Evolutionary conservation across 2,113 vertebrate species (phyloP).

Genomic region (Leptocoma aspasia): DNA sequence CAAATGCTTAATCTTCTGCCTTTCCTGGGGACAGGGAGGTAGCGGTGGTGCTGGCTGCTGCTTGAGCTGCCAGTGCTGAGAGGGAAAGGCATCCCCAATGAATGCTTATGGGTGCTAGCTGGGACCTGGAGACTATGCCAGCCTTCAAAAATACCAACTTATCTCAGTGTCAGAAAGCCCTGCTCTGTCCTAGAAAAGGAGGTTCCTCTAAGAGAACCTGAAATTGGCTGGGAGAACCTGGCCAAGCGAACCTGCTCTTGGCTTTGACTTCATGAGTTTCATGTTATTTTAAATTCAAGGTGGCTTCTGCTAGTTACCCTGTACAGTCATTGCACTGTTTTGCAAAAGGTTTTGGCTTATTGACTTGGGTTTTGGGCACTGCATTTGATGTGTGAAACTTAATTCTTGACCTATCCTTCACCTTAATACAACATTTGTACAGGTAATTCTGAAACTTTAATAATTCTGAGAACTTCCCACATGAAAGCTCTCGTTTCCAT

Average conservation of each 20-base stretch:
- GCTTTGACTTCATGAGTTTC: not conserved
- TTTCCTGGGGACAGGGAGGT: not conserved
- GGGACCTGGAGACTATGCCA: not conserved
- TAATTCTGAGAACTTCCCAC: not conserved
- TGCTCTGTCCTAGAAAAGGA: not conserved
- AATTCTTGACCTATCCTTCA: not conserved
- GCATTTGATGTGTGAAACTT: not conserved
- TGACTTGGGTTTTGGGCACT: not conserved
- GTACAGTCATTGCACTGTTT: not conserved
- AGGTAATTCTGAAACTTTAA: not conserved
- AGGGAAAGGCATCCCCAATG: rapidly evolving
- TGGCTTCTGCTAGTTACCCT: not conserved
- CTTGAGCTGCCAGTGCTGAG: too few species aligned
- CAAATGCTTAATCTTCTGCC: not conserved
- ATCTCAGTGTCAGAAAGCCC: not conserved
- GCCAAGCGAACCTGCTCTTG: not conserved
- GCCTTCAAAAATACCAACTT: not conserved
- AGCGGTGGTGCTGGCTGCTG: not conserved
- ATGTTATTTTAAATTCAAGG: not conserved
- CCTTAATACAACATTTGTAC: not conserved
- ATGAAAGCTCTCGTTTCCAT: not conserved
- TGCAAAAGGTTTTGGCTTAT: not conserved
- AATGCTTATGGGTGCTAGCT: not conserved
- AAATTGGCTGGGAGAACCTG: not conserved
- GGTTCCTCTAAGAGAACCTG: not conserved